phyloP scores from a whole-genome alignment of 2,797 vertebrate genomes.

The Peromyscus eremicus region DNA sequence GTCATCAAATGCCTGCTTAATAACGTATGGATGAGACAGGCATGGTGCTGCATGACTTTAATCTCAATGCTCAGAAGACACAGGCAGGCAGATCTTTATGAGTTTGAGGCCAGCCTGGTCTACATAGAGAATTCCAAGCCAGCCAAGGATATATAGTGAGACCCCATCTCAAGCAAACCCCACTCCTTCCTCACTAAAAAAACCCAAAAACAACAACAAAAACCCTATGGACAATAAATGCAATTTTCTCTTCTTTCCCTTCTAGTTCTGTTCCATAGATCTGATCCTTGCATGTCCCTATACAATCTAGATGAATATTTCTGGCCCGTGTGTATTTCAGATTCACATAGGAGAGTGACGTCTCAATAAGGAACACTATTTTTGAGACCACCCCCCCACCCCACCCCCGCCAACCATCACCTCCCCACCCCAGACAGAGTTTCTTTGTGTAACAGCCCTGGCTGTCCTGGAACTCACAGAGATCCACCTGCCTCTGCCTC shows the following conservation, averaged over 20 bases:
- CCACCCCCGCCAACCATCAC: too few relatives aligned
- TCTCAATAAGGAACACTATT: constrained; percentile 6
- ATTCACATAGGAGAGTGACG: neutral
- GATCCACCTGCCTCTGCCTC: neutral
- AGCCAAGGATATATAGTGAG: neutral
- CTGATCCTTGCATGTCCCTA: constrained; percentile 11
- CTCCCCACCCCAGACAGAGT: too few relatives aligned
- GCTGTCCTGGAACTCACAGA: neutral
- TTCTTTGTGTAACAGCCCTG: neutral
- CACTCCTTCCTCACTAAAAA: too few relatives aligned
- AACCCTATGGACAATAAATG: neutral
- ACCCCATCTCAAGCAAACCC: neutral
- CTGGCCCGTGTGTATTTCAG: neutral
- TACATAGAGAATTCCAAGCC: neutral
- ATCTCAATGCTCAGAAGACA: neutral
- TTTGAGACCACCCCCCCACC: neutral
- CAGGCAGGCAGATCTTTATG: neutral
- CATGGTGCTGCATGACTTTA: neutral
- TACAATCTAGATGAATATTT: neutral
- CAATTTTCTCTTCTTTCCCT: constrained; percentile 34
- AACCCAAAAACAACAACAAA: neutral
- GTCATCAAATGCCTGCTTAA: constrained; percentile 21
- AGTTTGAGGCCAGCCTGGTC: neutral
- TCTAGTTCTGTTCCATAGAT: constrained; percentile 40
- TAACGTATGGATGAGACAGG: neutral